Percentiles rank a stretch among this genome's conserved stretches.
These are phyloP conservation scores for Andrena fulva DNA, from an alignment of 2,888 invertebrate species.

Conservation along the genomic window DNA sequence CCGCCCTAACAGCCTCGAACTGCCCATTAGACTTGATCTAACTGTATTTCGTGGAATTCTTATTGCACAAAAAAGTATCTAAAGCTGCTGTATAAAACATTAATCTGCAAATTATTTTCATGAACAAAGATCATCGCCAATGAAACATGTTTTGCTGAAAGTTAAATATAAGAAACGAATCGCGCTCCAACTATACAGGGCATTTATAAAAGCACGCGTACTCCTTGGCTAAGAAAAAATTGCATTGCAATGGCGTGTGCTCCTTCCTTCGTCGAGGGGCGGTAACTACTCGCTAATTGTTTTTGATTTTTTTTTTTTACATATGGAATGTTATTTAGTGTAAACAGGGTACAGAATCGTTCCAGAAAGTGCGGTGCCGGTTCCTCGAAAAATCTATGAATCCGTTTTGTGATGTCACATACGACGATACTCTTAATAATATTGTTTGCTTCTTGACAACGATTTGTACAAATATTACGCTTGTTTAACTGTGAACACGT, in stretches of 20 bases:
- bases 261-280: constrained; percentile 51
- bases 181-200: constrained; percentile 35
- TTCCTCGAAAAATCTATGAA: background rate
- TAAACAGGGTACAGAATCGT: constrained; percentile 1
- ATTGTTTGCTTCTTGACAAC: background rate
- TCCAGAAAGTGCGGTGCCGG: background rate
- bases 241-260: constrained; percentile 81
- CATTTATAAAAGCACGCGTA: constrained; percentile 32
- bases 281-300: constrained; percentile 41
- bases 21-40: too few species aligned
- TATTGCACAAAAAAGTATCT: too few species aligned
- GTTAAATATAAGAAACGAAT: background rate
- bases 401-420: background rate
- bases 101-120: too few species aligned
- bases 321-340: constrained; percentile 43
- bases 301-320: constrained; percentile 37
- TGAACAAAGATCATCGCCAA: too few species aligned
- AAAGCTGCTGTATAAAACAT: too few species aligned
- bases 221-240: constrained; percentile 74
- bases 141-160: too few species aligned
- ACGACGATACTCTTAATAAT: background rate
- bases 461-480: background rate
- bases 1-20: too few species aligned
- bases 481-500: background rate
- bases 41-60: too few species aligned